These are phyloP conservation scores for Hirtodrosophila histrioides DNA, from an alignment of 2,888 invertebrate species.

Conservation along the genomic window DNA sequence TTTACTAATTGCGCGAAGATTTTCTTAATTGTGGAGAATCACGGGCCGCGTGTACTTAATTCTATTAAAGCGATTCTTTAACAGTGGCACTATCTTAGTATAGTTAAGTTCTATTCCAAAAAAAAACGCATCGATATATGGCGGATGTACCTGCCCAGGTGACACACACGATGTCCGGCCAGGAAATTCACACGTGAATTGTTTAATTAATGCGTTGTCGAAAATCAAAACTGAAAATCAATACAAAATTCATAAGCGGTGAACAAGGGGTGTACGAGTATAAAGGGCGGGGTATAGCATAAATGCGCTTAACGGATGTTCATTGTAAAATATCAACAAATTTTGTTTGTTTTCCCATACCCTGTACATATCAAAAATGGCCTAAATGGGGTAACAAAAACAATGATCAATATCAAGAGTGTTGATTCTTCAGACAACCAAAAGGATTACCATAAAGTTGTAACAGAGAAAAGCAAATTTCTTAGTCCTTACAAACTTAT, in stretches of 20 bases:
- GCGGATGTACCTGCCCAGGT: slow-evolving; percentile 47
- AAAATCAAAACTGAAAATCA: slow-evolving; percentile 14
- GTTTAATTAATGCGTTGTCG: slow-evolving; percentile 73
- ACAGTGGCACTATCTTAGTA: background rate
- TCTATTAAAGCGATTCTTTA: too few relatives aligned
- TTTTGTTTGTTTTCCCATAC: slow-evolving; percentile 13
- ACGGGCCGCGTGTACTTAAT: too few relatives aligned
- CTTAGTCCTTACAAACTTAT: too few relatives aligned
- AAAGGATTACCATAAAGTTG: too few relatives aligned
- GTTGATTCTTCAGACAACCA: too few relatives aligned
- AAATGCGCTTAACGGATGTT: slow-evolving; percentile 61
- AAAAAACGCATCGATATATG: slow-evolving; percentile 33
- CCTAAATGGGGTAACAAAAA: too few relatives aligned
- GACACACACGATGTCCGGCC: slow-evolving; percentile 47
- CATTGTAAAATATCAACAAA: slow-evolving; percentile 23
- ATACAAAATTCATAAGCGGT: slow-evolving; percentile 31
- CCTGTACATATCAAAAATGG: background rate
- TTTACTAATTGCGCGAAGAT: too few relatives aligned
- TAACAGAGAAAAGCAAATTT: too few relatives aligned
- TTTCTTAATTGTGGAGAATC: too few relatives aligned
- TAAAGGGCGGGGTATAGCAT: slow-evolving; percentile 2
- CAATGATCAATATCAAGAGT: too few relatives aligned
- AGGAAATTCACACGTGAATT: slow-evolving; percentile 83
- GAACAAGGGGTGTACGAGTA: background rate
- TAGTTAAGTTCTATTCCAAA: slow-evolving; percentile 19